Conservation (phyloP, 2,888 invertebrate species). For the Drosophila parthenogenetica region DNA sequence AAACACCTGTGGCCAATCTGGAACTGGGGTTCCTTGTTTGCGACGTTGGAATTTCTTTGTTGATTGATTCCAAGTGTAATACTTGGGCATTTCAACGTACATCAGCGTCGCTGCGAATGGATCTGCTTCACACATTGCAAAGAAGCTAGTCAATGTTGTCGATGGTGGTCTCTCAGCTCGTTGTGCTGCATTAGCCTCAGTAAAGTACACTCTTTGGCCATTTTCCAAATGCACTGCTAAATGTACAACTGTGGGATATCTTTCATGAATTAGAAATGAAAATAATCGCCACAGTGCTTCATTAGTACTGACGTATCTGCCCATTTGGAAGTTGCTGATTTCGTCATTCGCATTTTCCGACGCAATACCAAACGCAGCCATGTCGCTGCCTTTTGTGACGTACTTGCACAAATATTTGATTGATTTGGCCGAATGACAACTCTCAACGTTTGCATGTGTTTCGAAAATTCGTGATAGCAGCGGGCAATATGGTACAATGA, state of each 20-base stretch:
- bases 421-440: no score
- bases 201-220: not conserved
- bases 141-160: no score
- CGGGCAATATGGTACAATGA: no score
- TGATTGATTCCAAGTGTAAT: not conserved
- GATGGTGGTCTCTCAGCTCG: constrained; percentile 37
- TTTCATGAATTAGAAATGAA: no score
- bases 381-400: not conserved
- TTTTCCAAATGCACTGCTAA: not conserved
- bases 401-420: no score
- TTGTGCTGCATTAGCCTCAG: constrained; percentile 16
- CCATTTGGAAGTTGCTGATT: no score
- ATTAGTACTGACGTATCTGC: no score
- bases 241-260: no score
- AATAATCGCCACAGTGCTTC: constrained; percentile 2
- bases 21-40: not conserved
- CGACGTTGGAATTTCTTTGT: not conserved
- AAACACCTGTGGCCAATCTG: not conserved
- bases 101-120: constrained; percentile 73
- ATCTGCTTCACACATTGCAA: constrained; percentile 64
- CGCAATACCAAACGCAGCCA: not conserved
- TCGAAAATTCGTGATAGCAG: no score
- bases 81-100: not conserved
- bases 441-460: no score
- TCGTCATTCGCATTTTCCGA: no score